Percentiles rank a stretch among this genome's conserved stretches.
Conservation (phyloP, 2,888 invertebrate species). For the Oscheius sp. region DNA sequence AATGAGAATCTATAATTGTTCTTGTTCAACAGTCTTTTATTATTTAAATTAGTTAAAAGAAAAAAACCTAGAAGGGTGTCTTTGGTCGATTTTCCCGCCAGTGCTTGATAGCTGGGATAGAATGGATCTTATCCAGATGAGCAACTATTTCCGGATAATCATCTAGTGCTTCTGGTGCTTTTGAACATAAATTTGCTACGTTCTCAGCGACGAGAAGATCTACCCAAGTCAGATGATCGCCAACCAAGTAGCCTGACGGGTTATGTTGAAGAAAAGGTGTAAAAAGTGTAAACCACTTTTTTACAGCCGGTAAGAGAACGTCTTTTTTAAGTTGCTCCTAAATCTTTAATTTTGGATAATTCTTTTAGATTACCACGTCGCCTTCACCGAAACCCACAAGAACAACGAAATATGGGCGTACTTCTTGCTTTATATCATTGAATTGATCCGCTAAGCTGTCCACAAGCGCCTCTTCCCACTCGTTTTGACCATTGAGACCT, state of each 20-base stretch:
- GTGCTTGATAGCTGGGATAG: slow-evolving; percentile 53
- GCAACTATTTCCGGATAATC: slow-evolving; percentile 12
- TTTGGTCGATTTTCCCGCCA: slow-evolving; percentile 60
- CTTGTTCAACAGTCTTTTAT: too few species aligned
- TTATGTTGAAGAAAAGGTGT: slow-evolving; percentile 42
- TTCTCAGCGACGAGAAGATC: slow-evolving; percentile 55
- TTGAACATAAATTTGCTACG: neutral
- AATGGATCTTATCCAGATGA: slow-evolving; percentile 59
- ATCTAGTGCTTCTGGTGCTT: slow-evolving; percentile 5
- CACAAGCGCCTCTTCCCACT: slow-evolving; percentile 48
- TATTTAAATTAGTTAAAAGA: too few species aligned
- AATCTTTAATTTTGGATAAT: neutral
- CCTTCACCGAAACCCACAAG: slow-evolving; percentile 47
- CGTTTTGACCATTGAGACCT: slow-evolving; percentile 51
- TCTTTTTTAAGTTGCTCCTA: slow-evolving; percentile 36
- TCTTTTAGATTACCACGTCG: slow-evolving; percentile 30
- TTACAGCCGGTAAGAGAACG: slow-evolving; percentile 50
- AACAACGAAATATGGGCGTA: slow-evolving; percentile 41
- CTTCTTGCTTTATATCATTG: slow-evolving; percentile 45
- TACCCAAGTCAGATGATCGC: slow-evolving; percentile 54
- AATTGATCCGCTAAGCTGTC: slow-evolving; percentile 55
- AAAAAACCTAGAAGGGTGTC: slow-evolving; percentile 34
- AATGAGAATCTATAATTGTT: too few species aligned
- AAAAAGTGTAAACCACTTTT: slow-evolving; percentile 53
- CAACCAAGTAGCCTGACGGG: slow-evolving; percentile 55